Percentiles rank a stretch among this genome's conserved stretches.
Conservation (phyloP, 2,888 invertebrate genomes). For the Tenodera sinensis region DNA sequence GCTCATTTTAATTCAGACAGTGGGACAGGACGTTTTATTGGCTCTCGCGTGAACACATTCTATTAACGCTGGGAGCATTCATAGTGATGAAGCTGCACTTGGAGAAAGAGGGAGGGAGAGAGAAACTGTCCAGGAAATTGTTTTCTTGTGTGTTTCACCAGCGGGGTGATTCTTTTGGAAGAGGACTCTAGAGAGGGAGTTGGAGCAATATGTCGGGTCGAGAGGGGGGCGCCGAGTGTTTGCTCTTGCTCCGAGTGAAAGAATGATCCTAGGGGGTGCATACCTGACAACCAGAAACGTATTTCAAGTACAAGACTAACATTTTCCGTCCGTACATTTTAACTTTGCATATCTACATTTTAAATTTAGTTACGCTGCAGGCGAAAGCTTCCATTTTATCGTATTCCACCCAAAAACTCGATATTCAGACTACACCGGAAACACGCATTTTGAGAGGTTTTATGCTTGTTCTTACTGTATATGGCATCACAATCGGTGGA, state of each 20-base stretch:
- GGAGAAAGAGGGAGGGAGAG: not conserved
- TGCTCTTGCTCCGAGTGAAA: not conserved
- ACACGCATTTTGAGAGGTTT: too few relatives aligned
- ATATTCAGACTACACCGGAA: too few relatives aligned
- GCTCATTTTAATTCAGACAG: not conserved
- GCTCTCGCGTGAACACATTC: not conserved
- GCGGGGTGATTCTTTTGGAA: not conserved
- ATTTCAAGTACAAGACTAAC: not conserved
- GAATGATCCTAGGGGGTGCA: not conserved
- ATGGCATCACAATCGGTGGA: too few relatives aligned
- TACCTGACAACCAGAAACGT: not conserved
- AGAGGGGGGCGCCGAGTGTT: not conserved
- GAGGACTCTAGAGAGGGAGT: not conserved
- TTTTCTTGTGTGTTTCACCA: not conserved
- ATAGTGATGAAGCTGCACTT: not conserved
- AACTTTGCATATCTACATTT: not conserved
- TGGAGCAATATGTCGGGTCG: not conserved
- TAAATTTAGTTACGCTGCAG: not conserved
- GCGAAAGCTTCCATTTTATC: too few relatives aligned
- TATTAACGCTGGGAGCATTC: not conserved
- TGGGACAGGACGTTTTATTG: not conserved
- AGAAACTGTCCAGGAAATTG: not conserved
- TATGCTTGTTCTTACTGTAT: too few relatives aligned
- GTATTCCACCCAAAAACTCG: too few relatives aligned
- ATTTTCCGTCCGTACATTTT: not conserved